Percentiles rank a stretch among this genome's conserved stretches.
phyloP scores from a whole-genome alignment of 1,140 invertebrate species.

The Brachionus plicatilis region DNA sequence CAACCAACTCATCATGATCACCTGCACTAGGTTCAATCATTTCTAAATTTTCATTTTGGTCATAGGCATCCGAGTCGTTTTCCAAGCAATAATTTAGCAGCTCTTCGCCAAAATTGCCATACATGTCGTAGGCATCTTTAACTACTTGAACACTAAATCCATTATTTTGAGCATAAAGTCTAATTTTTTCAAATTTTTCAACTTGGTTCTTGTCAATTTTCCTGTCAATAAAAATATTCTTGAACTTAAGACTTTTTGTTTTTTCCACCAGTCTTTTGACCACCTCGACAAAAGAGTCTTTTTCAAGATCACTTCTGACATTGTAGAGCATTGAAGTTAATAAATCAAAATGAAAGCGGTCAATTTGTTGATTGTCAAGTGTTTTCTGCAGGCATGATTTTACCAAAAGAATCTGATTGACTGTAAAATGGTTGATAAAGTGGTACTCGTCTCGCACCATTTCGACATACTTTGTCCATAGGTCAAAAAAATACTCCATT shows the following conservation, averaged over 20 bases:
- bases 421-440: constrained; percentile 1
- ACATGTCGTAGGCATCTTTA: background rate
- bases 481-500: background rate
- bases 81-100: background rate
- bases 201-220: background rate
- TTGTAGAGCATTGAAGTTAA: background rate
- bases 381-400: background rate
- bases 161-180: background rate
- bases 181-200: background rate
- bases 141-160: background rate
- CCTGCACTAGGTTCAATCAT: background rate
- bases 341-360: background rate
- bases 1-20: background rate
- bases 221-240: background rate
- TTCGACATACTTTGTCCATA: background rate
- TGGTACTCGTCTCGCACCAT: background rate
- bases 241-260: background rate
- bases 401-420: background rate
- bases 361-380: background rate
- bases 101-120: background rate
- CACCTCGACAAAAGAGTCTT: background rate
- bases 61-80: background rate
- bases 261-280: background rate
- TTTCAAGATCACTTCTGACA: background rate
- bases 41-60: background rate